phyloP scores from a whole-genome alignment of 1,140 invertebrate species.

The Rhopalosiphum padi region DNA sequence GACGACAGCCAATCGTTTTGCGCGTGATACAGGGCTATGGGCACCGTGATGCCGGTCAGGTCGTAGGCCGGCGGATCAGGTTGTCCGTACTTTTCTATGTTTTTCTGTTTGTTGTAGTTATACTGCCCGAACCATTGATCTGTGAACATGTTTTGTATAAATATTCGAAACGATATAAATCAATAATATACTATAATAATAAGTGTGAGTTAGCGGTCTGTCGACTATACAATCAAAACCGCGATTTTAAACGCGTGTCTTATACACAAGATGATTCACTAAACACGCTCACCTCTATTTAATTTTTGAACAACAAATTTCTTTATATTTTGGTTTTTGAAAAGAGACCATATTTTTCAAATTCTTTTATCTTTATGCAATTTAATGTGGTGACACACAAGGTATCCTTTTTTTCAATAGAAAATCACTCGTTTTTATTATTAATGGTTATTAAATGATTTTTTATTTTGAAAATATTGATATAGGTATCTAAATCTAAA shows the following conservation, averaged over 20 bases:
- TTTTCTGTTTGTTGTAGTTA: constrained; percentile 65
- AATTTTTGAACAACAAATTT: too few relatives aligned
- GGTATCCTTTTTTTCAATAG: too few relatives aligned
- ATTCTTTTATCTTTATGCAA: too few relatives aligned
- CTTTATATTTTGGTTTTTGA: too few relatives aligned
- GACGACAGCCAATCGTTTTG: constrained; percentile 74
- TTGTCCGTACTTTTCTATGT: constrained; percentile 66
- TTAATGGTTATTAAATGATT: neutral
- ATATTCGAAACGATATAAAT: constrained; percentile 28
- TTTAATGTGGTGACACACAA: neutral
- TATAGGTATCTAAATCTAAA: neutral
- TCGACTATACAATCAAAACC: neutral
- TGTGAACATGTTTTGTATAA: neutral
- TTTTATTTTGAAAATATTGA: too few relatives aligned
- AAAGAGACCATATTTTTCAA: too few relatives aligned
- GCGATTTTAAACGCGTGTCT: too few relatives aligned
- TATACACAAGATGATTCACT: too few relatives aligned
- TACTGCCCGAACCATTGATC: constrained; percentile 63
- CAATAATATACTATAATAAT: neutral
- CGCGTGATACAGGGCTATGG: constrained; percentile 74
- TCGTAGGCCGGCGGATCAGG: constrained; percentile 68
- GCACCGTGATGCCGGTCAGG: constrained; percentile 70
- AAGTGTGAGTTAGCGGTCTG: too few relatives aligned
- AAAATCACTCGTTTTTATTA: neutral
- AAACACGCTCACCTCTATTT: too few relatives aligned